Evolutionary conservation across 2,888 invertebrate species (phyloP).

Genomic region (Syritta pipiens): DNA sequence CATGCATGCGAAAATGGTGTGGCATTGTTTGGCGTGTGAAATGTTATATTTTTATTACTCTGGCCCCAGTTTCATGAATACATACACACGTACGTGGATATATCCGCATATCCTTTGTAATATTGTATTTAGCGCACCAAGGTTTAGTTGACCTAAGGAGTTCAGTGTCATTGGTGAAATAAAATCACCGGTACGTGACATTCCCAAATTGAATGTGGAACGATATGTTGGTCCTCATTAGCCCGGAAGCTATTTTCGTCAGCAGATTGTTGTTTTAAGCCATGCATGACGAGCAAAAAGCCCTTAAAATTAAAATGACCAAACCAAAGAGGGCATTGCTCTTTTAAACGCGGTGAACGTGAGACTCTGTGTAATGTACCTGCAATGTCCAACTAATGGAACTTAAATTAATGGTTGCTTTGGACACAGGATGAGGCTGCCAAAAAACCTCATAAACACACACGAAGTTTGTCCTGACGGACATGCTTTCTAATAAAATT

Average conservation of each 20-base stretch:
- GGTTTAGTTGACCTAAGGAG: slow-evolving; percentile 46
- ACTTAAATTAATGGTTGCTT: too few species aligned
- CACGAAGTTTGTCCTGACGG: background rate
- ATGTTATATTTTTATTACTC: slow-evolving; percentile 59
- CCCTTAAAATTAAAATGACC: background rate
- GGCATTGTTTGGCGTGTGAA: slow-evolving; percentile 62
- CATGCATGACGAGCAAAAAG: background rate
- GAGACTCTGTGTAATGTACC: background rate
- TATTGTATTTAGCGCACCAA: slow-evolving; percentile 28
- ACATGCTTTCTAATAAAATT: background rate
- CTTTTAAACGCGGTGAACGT: slow-evolving; percentile 15
- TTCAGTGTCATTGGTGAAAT: slow-evolving; percentile 45
- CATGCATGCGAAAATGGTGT: slow-evolving; percentile 62
- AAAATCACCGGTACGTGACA: slow-evolving; percentile 45
- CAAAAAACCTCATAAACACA: slow-evolving; percentile 1
- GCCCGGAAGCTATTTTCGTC: slow-evolving; percentile 25
- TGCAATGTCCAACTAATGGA: slow-evolving; percentile 1
- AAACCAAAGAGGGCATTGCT: too few species aligned
- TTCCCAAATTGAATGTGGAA: slow-evolving; percentile 35
- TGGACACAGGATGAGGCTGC: background rate
- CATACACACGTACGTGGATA: background rate
- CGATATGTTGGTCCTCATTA: slow-evolving; percentile 33
- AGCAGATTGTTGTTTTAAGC: slow-evolving; percentile 31
- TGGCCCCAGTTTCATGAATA: slow-evolving; percentile 12
- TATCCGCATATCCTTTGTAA: slow-evolving; percentile 33